Conservation (phyloP, 2,888 invertebrate species). For the Branchellion lobata region DNA sequence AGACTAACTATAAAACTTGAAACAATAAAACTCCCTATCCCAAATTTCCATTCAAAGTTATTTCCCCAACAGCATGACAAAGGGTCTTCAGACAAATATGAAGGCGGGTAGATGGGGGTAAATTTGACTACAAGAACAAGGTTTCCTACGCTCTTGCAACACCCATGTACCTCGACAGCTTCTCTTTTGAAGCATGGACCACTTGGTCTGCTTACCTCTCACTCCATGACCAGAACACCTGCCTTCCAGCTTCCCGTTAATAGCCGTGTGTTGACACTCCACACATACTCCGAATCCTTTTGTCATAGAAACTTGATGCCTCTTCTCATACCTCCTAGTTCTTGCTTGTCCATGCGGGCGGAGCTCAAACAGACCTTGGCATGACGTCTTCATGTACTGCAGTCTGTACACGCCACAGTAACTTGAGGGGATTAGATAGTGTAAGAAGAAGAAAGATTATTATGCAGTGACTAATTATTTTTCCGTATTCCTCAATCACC, state of each 20-base stretch:
- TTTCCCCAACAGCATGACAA: no score
- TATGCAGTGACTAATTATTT: no score
- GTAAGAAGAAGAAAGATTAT: no score
- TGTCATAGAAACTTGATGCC: conserved; percentile 49
- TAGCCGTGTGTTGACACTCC: conserved; percentile 79
- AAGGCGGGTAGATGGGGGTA: conserved; percentile 5
- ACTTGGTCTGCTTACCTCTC: conserved; percentile 73
- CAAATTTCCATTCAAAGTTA: no score
- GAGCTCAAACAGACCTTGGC: no score
- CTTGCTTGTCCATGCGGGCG: no score
- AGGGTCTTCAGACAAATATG: conserved; percentile 40
- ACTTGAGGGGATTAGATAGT: no score
- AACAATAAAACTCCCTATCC: no score
- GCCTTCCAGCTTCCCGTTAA: conserved; percentile 72
- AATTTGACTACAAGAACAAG: conserved; percentile 56
- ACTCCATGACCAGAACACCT: conserved; percentile 83
- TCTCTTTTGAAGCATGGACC: conserved; percentile 79
- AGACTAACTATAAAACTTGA: no score
- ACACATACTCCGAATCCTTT: conserved; percentile 75
- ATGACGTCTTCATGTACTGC: conserved; percentile 60
- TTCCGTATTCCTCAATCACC: no score
- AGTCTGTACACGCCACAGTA: conserved; percentile 84
- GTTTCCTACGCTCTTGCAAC: conserved; percentile 62
- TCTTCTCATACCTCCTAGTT: no score
- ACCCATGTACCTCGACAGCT: conserved; percentile 88